A percentile compares a stretch with the other conserved stretches of the same genome.
Evolutionary conservation across 2,113 vertebrate genomes (phyloP).

Genomic region (Cervus canadensis): DNA sequence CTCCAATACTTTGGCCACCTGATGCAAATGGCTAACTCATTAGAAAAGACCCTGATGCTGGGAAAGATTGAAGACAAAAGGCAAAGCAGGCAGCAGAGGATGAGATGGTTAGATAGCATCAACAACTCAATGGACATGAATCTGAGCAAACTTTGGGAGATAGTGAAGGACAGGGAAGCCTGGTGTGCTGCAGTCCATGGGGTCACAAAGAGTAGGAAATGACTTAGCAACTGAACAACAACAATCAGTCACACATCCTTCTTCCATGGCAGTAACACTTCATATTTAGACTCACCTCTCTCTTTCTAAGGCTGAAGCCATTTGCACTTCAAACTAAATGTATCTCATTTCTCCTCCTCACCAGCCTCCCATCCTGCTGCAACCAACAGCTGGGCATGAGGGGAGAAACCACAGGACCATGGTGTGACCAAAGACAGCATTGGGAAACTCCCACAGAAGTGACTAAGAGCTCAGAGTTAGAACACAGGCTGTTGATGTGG

Average conservation of each 20-base stretch:
- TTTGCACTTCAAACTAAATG: not conserved
- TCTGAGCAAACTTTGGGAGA: not conserved
- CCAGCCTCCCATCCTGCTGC: not conserved
- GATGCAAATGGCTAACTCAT: not conserved
- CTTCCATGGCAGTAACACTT: not conserved
- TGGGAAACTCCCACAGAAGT: not conserved
- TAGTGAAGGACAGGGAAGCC: not conserved
- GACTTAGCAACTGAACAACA: not conserved
- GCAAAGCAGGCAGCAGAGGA: not conserved
- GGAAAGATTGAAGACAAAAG: not conserved
- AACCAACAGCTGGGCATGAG: not conserved
- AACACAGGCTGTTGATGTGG: not conserved
- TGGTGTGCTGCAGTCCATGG: not conserved
- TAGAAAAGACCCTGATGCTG: not conserved
- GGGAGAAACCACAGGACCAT: not conserved
- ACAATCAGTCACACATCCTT: not conserved
- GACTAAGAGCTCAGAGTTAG: not conserved
- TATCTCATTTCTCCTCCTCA: not conserved
- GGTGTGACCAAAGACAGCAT: not conserved
- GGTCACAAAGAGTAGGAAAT: not conserved
- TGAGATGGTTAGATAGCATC: not conserved
- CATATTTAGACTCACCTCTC: not conserved
- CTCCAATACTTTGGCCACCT: not conserved
- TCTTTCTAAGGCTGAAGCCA: not conserved
- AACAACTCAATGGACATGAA: not conserved